Base-by-base conservation (phyloP, 1,140 invertebrate species). In the Diachasma alloeum region DNA sequence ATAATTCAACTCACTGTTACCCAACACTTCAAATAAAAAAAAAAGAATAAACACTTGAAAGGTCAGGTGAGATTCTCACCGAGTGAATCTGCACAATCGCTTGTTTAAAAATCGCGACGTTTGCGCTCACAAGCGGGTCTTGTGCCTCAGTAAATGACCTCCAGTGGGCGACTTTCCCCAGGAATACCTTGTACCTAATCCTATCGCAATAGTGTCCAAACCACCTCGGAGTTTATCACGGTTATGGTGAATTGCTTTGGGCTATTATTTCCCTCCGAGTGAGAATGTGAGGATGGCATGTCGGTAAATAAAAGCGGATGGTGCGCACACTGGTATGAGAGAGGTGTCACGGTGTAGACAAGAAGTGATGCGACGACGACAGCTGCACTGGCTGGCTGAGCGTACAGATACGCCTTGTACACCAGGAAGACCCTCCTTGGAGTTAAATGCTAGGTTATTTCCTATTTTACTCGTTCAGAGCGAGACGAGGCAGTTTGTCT, bases 321-420 rank as follows among this genome's bases (percentile, higher is more conserved):
- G 13, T n/a, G 48, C 9, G n/a, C 4, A 53, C 48, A 31, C 31
- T 31, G 31, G 31, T 31, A 31, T 31, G 31, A 6, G 31, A 31
- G 31, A 31, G 31, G 13, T 19, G 17, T 53, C 48, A 17, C n/a
- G 17, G n/a, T 53, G 48, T n/a, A 53, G 48, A 53, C 48, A 22
- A 44, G 13, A 42, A 70, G 26, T 70, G 68, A 70, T 44, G 68
- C 24, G 68, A 36, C 68, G 36, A 70, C 68, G 68, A 70, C 68
- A 70, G 68, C 68, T 70, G 68, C 68, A 19, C n/a, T n/a, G 6
- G 6, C 48, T 42, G 17, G 48, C 15, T 53, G 48, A 15, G n/a
- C 3, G 13, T 42, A 13, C 39, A 42, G 39, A 42, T 6, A 31
- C 31, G 31, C 31, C 31, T 31, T 6, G 31, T 31, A 31, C 48